These are phyloP conservation scores for Fragum sueziense DNA, from an alignment of 2,888 invertebrate species.

Conservation along the genomic window DNA sequence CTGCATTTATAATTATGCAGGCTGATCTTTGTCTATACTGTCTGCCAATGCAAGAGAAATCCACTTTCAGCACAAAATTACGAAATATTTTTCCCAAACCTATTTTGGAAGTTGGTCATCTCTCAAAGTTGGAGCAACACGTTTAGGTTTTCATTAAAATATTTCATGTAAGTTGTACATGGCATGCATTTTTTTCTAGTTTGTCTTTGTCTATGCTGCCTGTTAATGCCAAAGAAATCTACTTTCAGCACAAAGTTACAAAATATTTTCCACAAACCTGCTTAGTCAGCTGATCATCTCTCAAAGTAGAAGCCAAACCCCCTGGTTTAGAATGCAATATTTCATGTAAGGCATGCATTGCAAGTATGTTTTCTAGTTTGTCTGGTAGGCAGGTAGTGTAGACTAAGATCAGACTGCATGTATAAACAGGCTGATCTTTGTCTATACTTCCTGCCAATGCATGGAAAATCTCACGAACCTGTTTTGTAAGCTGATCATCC, in stretches of 20 bases:
- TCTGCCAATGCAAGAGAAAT: too few species aligned
- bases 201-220: constrained; percentile 88
- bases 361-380: too few species aligned
- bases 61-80: too few species aligned
- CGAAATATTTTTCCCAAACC: too few species aligned
- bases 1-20: too few species aligned
- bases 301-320: constrained; percentile 83
- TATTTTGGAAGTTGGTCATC: constrained; percentile 84
- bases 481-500: constrained; percentile 83
- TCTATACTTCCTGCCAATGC: too few species aligned
- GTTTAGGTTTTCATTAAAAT: constrained; percentile 76
- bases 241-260: too few species aligned
- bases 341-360: constrained; percentile 87
- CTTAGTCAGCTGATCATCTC: constrained; percentile 83
- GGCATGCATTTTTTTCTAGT: constrained; percentile 87
- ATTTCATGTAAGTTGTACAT: constrained; percentile 86
- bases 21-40: too few species aligned
- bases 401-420: too few species aligned
- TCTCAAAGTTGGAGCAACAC: constrained; percentile 84
- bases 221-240: too few species aligned
- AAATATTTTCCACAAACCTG: constrained; percentile 77
- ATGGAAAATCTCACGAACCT: constrained; percentile 74
- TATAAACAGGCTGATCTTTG: too few species aligned
- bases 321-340: constrained; percentile 76
- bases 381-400: too few species aligned